Evolutionary conservation across 1,140 invertebrate species (phyloP).

Genomic region (Drosophila micromelanica): DNA sequence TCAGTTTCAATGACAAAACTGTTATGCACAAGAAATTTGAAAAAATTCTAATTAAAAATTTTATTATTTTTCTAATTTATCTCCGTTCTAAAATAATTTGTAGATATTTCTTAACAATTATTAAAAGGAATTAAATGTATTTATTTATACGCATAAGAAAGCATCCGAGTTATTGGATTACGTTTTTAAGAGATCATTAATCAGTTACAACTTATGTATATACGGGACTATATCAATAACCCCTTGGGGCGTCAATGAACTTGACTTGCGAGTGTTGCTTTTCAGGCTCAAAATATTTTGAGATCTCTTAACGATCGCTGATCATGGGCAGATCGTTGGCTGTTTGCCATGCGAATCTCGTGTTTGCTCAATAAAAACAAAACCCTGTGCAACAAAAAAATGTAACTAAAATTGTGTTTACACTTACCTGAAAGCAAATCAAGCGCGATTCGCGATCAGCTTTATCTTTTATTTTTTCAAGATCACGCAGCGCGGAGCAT

Average conservation of each 20-base stretch:
- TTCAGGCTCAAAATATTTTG: constrained; percentile 13
- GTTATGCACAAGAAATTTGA: no score
- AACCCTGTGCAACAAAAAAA: constrained; percentile 52
- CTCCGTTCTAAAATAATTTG: no score
- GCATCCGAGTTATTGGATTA: no score
- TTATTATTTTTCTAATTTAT: no score
- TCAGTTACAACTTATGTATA: constrained; percentile 9
- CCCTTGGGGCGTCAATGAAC: constrained; percentile 61
- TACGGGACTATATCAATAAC: constrained; percentile 7
- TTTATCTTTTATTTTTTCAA: constrained; percentile 23
- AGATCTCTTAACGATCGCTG: constrained; percentile 22
- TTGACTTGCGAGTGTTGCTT: constrained; percentile 16
- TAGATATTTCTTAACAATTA: no score
- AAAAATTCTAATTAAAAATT: no score
- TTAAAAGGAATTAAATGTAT: no score
- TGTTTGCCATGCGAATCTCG: constrained; percentile 55
- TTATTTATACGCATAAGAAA: no score
- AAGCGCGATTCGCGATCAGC: constrained; percentile 39
- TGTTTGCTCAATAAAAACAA: constrained; percentile 73
- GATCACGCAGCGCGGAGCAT: constrained; percentile 33
- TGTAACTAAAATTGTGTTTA: constrained; percentile 75
- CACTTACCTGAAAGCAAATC: constrained; percentile 62
- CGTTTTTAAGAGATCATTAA: neutral
- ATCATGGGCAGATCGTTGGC: constrained; percentile 33
- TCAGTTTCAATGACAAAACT: no score